These are phyloP conservation scores for Coendou prehensilis DNA, from an alignment of 2,797 vertebrate species.

Conservation along the genomic window DNA sequence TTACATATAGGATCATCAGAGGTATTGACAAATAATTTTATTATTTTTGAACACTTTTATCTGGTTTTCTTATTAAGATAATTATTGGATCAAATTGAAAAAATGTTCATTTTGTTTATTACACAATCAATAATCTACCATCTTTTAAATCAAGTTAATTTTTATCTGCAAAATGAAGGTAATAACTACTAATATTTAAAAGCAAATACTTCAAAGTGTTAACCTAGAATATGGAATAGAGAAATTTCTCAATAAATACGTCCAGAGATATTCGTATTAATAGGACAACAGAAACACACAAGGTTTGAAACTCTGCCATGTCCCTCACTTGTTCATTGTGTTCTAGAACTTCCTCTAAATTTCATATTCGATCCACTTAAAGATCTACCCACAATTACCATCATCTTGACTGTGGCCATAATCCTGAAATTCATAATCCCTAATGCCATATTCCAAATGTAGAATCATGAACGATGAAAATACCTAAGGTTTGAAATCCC, in stretches of 20 bases:
- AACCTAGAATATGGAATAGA: neutral
- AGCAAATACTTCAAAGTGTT: neutral
- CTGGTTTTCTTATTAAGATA: neutral
- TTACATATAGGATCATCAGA: neutral
- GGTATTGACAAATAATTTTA: neutral
- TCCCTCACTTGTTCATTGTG: neutral
- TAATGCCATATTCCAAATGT: neutral
- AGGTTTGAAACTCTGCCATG: neutral
- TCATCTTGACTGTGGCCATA: neutral
- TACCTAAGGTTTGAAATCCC: neutral
- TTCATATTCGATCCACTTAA: neutral
- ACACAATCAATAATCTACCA: neutral
- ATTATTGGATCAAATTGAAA: neutral
- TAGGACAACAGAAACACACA: neutral
- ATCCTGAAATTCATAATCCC: neutral
- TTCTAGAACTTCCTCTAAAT: neutral
- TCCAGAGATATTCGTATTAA: neutral
- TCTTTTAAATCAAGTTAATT: neutral
- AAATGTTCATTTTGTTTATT: constrained; percentile 14
- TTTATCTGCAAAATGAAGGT: neutral
- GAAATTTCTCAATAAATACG: neutral
- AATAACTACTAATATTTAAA: constrained; percentile 19
- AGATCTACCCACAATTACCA: neutral
- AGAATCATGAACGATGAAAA: neutral
- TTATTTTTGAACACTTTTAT: neutral